A percentile compares a stretch with the other conserved stretches of the same genome.
phyloP scores from a whole-genome alignment of 2,113 vertebrate species.

The Corythoichthys intestinalis region DNA sequence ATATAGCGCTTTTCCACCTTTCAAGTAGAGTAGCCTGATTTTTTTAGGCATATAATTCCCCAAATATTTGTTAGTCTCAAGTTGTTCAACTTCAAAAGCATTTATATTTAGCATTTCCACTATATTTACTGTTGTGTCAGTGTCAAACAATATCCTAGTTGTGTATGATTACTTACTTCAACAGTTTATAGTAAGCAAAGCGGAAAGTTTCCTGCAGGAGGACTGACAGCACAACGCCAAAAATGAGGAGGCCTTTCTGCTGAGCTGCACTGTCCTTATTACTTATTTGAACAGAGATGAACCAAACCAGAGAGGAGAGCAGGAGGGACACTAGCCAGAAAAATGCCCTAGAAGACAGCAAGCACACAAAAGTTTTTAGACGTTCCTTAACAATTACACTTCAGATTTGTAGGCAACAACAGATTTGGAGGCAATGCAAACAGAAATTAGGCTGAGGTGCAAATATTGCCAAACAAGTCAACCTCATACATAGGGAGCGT shows the following conservation, averaged over 20 bases:
- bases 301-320: constrained; percentile 75
- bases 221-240: constrained; percentile 74
- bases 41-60: neutral
- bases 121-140: neutral
- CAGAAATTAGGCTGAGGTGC: too few relatives aligned
- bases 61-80: neutral
- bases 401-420: neutral
- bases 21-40: neutral
- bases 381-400: neutral
- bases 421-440: neutral
- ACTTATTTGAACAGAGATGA: constrained; percentile 70
- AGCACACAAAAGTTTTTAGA: neutral
- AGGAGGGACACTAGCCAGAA: constrained; percentile 77
- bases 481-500: too few relatives aligned
- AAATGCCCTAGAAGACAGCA: constrained; percentile 62
- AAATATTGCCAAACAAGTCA: too few relatives aligned
- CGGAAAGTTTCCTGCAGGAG: constrained; percentile 74
- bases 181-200: constrained; percentile 73
- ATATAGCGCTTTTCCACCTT: neutral
- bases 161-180: constrained; percentile 68
- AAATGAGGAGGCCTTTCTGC: constrained; percentile 76
- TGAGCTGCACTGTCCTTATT: constrained; percentile 57
- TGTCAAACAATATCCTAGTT: neutral
- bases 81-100: neutral
- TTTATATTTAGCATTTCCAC: neutral